Base-by-base conservation (phyloP, 2,797 vertebrate species). In the Pseudomugil tenellus region DNA sequence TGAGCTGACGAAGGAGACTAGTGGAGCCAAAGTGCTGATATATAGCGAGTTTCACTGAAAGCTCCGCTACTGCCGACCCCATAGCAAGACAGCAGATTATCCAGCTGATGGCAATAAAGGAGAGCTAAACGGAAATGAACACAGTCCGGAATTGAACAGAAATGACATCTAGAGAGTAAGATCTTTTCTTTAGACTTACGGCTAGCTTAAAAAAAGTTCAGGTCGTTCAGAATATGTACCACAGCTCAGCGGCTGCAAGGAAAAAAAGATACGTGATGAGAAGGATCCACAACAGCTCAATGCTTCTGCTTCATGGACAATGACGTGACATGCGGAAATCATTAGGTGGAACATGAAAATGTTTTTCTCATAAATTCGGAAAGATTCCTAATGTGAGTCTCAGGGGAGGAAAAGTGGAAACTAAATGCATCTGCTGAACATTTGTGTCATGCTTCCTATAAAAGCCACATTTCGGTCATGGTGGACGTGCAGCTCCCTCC, bases 331-430 rank as follows among this genome's bases (percentile, higher is more conserved):
- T 72, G 81, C 86, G 91, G 88, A 77, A 92, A 85, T 80, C 80
- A 85, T 91, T 90, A 87, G 74, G 82, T 79, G 77, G 87, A 85
- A 87, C 88, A 91, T 88, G 89, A 88, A 92, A 92, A 89, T 81
- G 64, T 83, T 88, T 89, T 91, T 80, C 82, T 85, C 84, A 89
- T 91, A 88, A 93, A 91, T 83, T 81, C 70, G 83, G 79, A 92
- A 70, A 87, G 80, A 85, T 89, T 93, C 87, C 86, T 77, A 77
- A 90, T 88, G 89, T 70, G 88, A 80, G 84, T 84, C 62, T 87
- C 82, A 74, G 77, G 54, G 59, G 63, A 56, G 57, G 64, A 65
- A 58, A 66, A 63, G 54, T 21, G 56, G 55, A 72, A 77, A 78
- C 67, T 71, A 84, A 91, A 89, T 78, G 59, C 74, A 76, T 83